These are phyloP conservation scores for Phthorimaea operculella DNA, from an alignment of 1,140 invertebrate species.

Conservation along the genomic window DNA sequence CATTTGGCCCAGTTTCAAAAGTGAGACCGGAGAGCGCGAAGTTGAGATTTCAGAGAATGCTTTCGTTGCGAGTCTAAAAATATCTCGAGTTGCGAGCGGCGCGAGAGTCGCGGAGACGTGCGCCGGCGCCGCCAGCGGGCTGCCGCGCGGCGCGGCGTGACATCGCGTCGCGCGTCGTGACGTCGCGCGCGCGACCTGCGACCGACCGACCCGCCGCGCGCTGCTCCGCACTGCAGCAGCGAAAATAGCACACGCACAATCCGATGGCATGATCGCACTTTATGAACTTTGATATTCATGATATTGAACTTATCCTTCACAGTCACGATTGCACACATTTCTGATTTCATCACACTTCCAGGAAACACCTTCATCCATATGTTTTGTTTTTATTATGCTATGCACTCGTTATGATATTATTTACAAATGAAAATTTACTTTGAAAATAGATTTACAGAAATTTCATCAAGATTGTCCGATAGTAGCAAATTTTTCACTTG, in stretches of 20 bases:
- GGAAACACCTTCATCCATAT: too few species aligned
- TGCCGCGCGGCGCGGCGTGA: not conserved
- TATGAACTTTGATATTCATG: conserved; percentile 11
- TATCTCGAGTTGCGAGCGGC: conserved; percentile 29
- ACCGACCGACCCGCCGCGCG: not conserved
- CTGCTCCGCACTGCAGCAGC: conserved; percentile 12
- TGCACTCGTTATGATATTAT: too few species aligned
- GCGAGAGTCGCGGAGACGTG: conserved; percentile 12
- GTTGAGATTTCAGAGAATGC: conserved; percentile 58
- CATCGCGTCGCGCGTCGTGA: not conserved
- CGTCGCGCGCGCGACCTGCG: not conserved
- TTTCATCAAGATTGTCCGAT: too few species aligned
- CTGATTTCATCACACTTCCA: too few species aligned
- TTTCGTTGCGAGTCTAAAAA: conserved; percentile 56
- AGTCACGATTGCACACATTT: too few species aligned
- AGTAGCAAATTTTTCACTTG: too few species aligned
- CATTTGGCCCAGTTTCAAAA: conserved; percentile 66
- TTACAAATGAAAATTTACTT: too few species aligned
- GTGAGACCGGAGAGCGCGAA: conserved; percentile 54
- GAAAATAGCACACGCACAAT: conserved; percentile 37
- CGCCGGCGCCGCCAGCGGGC: conserved; percentile 9
- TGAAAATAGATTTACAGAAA: too few species aligned
- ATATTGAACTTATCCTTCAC: conserved; percentile 18
- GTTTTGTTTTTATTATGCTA: too few species aligned
- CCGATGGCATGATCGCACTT: conserved; percentile 17